Conservation (phyloP, 2,888 invertebrate genomes). For the Lasioglossum leucozonium region DNA sequence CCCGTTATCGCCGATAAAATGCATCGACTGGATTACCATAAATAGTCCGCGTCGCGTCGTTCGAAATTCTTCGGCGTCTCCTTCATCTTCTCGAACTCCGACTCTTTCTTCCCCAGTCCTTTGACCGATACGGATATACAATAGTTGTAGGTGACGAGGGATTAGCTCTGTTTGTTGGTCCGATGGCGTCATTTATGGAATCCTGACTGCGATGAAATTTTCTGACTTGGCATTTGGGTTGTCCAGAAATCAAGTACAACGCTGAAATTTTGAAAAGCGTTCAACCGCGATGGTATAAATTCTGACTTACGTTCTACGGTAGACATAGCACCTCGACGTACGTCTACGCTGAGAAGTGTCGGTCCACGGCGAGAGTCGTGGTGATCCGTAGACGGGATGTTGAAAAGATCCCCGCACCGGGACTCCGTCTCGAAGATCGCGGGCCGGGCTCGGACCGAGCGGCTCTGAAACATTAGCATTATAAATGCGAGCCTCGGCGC, state of each 20-base stretch:
- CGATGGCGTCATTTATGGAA: background rate
- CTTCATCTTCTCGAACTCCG: background rate
- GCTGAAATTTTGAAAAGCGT: background rate
- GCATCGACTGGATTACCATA: conserved; percentile 81
- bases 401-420: too few relatives aligned
- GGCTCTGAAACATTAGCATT: conserved; percentile 75
- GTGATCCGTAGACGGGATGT: background rate
- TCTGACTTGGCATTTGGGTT: too few relatives aligned
- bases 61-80: background rate
- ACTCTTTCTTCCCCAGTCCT: background rate
- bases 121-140: background rate
- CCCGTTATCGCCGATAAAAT: conserved; percentile 80
- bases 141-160: too few relatives aligned
- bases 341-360: background rate
- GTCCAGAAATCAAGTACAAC: background rate
- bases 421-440: conserved; percentile 3
- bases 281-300: background rate
- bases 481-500: conserved; percentile 74
- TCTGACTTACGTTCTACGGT: too few relatives aligned
- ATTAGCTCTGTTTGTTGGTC: background rate
- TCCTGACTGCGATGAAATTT: too few relatives aligned
- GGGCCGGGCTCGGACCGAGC: conserved; percentile 18
- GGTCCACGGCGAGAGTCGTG: background rate
- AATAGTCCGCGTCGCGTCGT: conserved; percentile 63
- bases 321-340: background rate